Evolutionary conservation across 2,888 invertebrate species (phyloP), one percentile per base, ranked within the genome.

Genomic region (Pterostichus madidus): DNA sequence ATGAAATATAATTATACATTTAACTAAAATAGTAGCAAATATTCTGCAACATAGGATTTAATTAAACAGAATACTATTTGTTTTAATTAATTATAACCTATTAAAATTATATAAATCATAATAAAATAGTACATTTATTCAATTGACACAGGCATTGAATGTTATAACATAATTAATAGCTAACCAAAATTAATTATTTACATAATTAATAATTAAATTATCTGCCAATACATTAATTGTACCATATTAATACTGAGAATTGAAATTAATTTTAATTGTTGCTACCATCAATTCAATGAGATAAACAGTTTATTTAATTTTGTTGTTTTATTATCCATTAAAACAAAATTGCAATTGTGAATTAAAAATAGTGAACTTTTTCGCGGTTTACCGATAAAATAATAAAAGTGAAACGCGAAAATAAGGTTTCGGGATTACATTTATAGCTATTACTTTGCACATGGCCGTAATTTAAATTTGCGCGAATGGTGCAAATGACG

Each of bases 51-150:
- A 39, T 39, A 39, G 8, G 39, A 7, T 39, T 39, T 8, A 39
- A 39, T 39, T 39, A 39, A 39, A 7, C 39, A 39, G 39, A 31
- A 4, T 59, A 31, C 32, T 39, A 64, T 61, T 61, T 32, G 32
- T 32, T 17, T 32, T 11, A 32, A 32, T 61, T 31, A 64, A 64
- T 64, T 35, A 64, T 10, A 2, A 64, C n/a, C 64, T 64, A 64
- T 64, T 64, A 64, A 64, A 35, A 11, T 64, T 35, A 64, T 13
- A 32, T 7, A 32, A 64, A 39, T 35, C 5, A 13, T 6, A 64
- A 32, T 11, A 64, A 64, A 64, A 64, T 35, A 39, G 39, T 39
- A 11, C 35, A 64, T 64, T 64, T 64, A 64, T 64, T 64, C n/a
- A 64, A 64, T 35, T 32, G 64, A 64, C 35, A 64, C n/a, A n/a